phyloP scores from a whole-genome alignment of 2,888 invertebrate genomes.

The Ophion obscuratus region DNA sequence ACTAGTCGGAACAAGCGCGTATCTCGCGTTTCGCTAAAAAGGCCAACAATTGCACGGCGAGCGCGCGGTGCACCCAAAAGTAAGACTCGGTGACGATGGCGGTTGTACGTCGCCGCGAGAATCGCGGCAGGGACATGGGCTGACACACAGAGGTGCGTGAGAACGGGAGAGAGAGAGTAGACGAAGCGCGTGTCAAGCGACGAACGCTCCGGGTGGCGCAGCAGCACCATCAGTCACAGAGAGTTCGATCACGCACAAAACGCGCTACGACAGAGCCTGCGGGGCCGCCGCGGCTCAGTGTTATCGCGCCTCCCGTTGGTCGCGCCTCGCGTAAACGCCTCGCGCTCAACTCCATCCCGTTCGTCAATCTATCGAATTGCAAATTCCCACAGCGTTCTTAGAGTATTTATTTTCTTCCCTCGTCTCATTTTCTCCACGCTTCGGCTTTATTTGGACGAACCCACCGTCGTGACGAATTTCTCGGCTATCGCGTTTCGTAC shows the following conservation, averaged over 20 bases:
- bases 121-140: background rate
- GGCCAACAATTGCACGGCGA: background rate
- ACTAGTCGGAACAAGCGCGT: background rate
- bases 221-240: constrained; percentile 42
- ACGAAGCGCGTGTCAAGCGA: constrained; percentile 56
- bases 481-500: background rate
- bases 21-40: background rate
- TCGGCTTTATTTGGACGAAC: background rate
- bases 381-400: background rate
- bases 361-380: background rate
- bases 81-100: background rate
- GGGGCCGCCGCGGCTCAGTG: constrained; percentile 45
- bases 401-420: too few species aligned
- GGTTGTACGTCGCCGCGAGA: background rate
- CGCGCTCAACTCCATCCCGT: background rate
- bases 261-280: constrained; percentile 18
- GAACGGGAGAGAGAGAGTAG: constrained; percentile 1
- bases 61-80: background rate
- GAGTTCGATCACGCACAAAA: constrained; percentile 63
- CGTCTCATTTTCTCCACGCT: background rate
- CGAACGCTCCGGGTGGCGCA: constrained; percentile 65
- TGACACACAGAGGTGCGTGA: constrained; percentile 12
- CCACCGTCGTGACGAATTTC: background rate
- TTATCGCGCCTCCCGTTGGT: constrained; percentile 59
- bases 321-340: constrained; percentile 36